Percentiles rank a stretch among this genome's conserved stretches.
These are phyloP conservation scores for Cyrtorhinus lividipennis DNA, from an alignment of 1,140 invertebrate species.

Conservation along the genomic window DNA sequence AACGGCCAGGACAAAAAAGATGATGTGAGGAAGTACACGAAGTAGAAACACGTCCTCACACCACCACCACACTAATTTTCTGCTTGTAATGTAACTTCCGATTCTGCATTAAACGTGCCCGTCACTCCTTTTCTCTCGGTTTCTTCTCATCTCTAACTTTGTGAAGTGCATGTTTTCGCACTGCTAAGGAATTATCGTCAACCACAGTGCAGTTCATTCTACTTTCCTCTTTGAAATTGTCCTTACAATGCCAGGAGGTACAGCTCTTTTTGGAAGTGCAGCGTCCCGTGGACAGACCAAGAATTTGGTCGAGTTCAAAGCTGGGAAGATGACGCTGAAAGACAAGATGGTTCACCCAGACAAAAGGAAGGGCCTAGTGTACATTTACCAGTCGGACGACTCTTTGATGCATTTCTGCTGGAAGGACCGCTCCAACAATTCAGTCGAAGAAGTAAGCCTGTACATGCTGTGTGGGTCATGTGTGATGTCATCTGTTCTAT, in stretches of 20 bases:
- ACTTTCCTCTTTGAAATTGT: not conserved
- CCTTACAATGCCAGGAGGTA: conserved; percentile 38
- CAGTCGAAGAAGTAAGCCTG: conserved; percentile 53
- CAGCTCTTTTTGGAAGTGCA: conserved; percentile 55
- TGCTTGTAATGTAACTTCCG: too few relatives aligned
- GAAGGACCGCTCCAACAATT: conserved; percentile 76
- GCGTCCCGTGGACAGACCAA: conserved; percentile 62
- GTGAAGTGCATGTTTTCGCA: too few relatives aligned
- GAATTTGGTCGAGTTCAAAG: conserved; percentile 88
- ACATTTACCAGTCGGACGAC: conserved; percentile 91
- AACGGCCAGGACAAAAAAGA: too few relatives aligned
- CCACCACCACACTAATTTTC: too few relatives aligned
- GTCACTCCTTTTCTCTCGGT: too few relatives aligned
- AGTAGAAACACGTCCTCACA: too few relatives aligned
- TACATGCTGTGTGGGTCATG: not conserved
- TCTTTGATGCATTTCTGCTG: conserved; percentile 95
- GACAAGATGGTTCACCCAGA: conserved; percentile 91
- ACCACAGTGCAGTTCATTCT: too few relatives aligned
- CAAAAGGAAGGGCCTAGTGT: conserved; percentile 85
- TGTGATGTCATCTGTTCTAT: not conserved
- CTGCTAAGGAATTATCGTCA: too few relatives aligned
- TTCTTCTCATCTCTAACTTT: too few relatives aligned
- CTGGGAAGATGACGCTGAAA: conserved; percentile 92
- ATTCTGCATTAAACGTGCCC: too few relatives aligned
- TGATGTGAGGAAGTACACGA: too few relatives aligned